Evolutionary conservation across 2,888 invertebrate species (phyloP).

Genomic region (Drosophila picticornis): DNA sequence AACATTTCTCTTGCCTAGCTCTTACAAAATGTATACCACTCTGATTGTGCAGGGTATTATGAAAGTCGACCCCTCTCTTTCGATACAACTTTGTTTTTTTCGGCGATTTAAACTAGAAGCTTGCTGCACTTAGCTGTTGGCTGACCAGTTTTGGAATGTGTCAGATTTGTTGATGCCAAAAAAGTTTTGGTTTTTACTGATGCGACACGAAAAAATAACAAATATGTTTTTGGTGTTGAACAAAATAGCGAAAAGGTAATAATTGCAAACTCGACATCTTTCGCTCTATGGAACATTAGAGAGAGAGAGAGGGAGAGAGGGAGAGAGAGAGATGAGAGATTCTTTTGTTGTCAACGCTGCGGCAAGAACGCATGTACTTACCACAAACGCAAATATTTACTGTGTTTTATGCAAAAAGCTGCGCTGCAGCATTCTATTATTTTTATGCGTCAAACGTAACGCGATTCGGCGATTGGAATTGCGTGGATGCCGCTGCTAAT

Average conservation of each 20-base stretch:
- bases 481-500: conserved; percentile 11
- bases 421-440: conserved; percentile 3
- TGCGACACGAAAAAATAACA: neutral
- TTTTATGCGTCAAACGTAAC: conserved; percentile 23
- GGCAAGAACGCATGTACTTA: conserved; percentile 3
- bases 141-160: conserved; percentile 21
- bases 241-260: conserved; percentile 18
- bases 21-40: neutral
- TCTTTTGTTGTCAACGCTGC: conserved; percentile 44
- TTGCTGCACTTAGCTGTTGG: neutral
- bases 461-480: conserved; percentile 58
- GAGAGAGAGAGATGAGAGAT: conserved; percentile 27
- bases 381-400: conserved; percentile 73
- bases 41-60: conserved; percentile 4
- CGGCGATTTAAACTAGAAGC: neutral
- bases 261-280: conserved; percentile 39
- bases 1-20: neutral
- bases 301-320: neutral
- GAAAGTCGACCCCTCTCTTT: neutral
- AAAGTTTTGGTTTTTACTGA: conserved; percentile 1
- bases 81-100: too few species aligned
- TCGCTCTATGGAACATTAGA: conserved; percentile 21
- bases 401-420: conserved; percentile 30
- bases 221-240: neutral
- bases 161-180: conserved; percentile 21